These are phyloP conservation scores for Caenorhabditis brenneri DNA, from an alignment of 1,140 invertebrate genomes.

Conservation along the genomic window DNA sequence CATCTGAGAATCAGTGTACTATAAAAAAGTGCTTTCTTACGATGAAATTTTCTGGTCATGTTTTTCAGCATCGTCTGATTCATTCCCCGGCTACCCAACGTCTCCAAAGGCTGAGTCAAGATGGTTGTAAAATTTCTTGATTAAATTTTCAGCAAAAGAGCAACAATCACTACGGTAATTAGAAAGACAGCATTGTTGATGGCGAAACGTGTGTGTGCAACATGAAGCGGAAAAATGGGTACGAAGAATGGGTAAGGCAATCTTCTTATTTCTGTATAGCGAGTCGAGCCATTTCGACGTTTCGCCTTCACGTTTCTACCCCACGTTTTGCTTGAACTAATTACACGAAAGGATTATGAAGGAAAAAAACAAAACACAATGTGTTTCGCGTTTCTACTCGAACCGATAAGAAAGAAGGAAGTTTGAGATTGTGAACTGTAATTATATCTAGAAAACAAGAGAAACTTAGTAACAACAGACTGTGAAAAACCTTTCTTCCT, in stretches of 20 bases:
- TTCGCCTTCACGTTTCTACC: not conserved
- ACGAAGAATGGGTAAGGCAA: not conserved
- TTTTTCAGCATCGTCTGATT: not conserved
- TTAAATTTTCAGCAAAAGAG: not conserved
- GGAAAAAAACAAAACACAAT: not conserved
- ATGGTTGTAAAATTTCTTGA: not conserved
- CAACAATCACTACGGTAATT: conserved; percentile 40
- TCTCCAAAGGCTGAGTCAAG: not conserved
- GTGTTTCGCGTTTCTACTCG: conserved; percentile 14
- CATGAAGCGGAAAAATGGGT: not conserved
- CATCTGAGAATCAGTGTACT: conserved; percentile 10
- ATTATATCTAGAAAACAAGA: too few relatives aligned
- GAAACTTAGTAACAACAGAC: too few relatives aligned
- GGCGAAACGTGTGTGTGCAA: not conserved
- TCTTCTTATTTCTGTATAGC: not conserved
- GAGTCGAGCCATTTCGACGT: conserved; percentile 14
- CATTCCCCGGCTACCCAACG: not conserved
- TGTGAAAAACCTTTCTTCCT: too few relatives aligned
- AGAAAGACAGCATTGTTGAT: conserved; percentile 11
- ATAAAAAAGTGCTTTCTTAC: not conserved
- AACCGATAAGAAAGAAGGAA: not conserved
- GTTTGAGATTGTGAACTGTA: not conserved
- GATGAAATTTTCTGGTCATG: not conserved
- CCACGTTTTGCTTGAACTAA: conserved; percentile 25
- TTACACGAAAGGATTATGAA: conserved; percentile 41